Base-by-base conservation (phyloP, 1,140 invertebrate species). In the Macrosteles quadrilineatus region DNA sequence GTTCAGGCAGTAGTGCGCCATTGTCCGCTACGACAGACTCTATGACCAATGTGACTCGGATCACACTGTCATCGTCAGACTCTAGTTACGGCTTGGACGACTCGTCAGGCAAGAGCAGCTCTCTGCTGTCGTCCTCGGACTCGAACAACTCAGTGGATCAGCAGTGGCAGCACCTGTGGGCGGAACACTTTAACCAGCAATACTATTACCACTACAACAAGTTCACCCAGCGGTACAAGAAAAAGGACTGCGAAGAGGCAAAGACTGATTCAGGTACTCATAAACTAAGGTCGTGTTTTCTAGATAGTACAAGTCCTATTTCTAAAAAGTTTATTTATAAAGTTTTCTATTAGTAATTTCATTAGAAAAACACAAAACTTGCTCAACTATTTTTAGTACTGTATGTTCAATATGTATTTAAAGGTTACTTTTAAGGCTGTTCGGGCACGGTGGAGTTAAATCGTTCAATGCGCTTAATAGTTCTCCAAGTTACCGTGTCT, bases 21-120 rank as follows among this genome's bases (percentile, higher is more conserved):
- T 86, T 86, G 29, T 79, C 86, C 62, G 81, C 82, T 43, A 87
- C 86, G 0, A 88, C 88, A 2, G 90, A 91, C 79, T 91, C 90
- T 1, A 88, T 91, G 87, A 91, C 90, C 17, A 90, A 90, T 78
- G 88, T 91, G 0, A 91, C 89, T 2, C 86, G 87, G 76, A 86
- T 90, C 74, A 90, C 89, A 1, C 75, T 87, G 50, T 87, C 85
- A 11, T 87, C 86, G 73, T 86, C 85, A 71, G 87, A 88, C 75
- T 83, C 85, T 0, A 85, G 83, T 69, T 87, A 85, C 45, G 85
- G 71, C 21, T 55, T 50, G 12, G 73, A 75, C 40, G 73, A 74
- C 43, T 72, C 63, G 23, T 76, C 76, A 32, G 71, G 40, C 1
- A 69, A 69, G 57, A 76, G 73, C 43, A 69, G 63, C n/a, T 75